Evolutionary conservation across 1,140 invertebrate species (phyloP).

Genomic region (Probaryconus sp.): DNA sequence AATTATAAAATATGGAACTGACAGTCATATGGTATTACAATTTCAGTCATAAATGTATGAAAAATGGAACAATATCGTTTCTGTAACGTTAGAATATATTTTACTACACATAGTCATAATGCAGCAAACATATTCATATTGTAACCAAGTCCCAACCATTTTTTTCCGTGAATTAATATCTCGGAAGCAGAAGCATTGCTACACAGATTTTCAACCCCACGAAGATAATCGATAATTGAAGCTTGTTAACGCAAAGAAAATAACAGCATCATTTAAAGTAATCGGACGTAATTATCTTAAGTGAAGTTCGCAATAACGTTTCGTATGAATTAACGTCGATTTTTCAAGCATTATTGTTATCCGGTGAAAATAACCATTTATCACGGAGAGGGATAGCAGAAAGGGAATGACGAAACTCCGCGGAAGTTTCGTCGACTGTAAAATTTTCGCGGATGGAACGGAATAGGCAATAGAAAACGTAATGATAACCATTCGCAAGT

Average conservation of each 20-base stretch:
- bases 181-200: too few relatives aligned
- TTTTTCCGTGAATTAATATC: too few relatives aligned
- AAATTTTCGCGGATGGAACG: constrained; percentile 16
- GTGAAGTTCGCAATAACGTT: constrained; percentile 12
- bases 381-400: constrained; percentile 14
- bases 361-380: constrained; percentile 19
- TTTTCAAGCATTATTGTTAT: constrained; percentile 24
- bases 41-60: too few relatives aligned
- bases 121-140: too few relatives aligned
- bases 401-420: constrained; percentile 30
- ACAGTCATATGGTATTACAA: too few relatives aligned
- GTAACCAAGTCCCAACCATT: too few relatives aligned
- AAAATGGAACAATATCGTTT: too few relatives aligned
- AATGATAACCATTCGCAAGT: constrained; percentile 24
- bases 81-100: too few relatives aligned
- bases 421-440: constrained; percentile 3
- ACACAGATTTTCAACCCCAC: too few relatives aligned
- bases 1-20: too few relatives aligned
- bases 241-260: not conserved
- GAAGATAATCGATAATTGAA: too few relatives aligned
- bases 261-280: not conserved
- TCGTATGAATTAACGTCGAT: constrained; percentile 6
- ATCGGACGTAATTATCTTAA: constrained; percentile 5
- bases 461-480: constrained; percentile 23
- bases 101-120: too few relatives aligned